Evolutionary conservation across 2,113 vertebrate genomes (phyloP).

Genomic region (Nicator chloris): DNA sequence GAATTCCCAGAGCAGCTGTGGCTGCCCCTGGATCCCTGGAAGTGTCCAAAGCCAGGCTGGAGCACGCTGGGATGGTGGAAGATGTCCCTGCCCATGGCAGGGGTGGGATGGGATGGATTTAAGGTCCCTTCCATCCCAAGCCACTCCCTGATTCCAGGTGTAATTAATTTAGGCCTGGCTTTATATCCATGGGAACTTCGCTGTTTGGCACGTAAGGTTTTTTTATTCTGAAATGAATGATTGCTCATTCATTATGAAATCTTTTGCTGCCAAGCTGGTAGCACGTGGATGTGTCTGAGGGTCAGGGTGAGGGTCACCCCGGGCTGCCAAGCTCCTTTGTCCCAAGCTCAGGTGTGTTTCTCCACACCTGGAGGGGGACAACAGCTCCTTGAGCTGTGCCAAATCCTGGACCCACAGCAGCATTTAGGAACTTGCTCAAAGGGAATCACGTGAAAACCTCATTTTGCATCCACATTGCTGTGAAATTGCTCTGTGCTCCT

Average conservation of each 20-base stretch:
- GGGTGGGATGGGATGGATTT: rapidly evolving
- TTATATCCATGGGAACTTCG: rapidly evolving
- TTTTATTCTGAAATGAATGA: no score
- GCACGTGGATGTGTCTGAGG: rapidly evolving
- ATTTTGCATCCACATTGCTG: neutral
- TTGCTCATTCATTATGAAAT: neutral
- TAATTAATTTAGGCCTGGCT: neutral
- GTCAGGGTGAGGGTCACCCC: neutral
- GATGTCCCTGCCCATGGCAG: neutral
- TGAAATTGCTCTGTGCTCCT: neutral
- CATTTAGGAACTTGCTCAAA: neutral
- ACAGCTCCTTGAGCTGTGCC: neutral
- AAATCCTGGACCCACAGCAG: neutral
- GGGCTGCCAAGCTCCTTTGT: neutral
- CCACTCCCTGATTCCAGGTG: rapidly evolving
- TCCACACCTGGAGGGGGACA: neutral
- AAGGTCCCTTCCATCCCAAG: neutral
- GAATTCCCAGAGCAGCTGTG: neutral
- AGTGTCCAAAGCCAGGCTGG: neutral
- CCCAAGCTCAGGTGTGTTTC: neutral
- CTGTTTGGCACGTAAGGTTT: rapidly evolving
- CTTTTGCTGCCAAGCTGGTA: neutral
- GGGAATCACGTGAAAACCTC: neutral
- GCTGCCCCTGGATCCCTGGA: neutral
- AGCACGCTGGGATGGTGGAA: rapidly evolving